Base-by-base conservation (phyloP, 2,113 vertebrate genomes). In the Oreocharis arfaki region DNA sequence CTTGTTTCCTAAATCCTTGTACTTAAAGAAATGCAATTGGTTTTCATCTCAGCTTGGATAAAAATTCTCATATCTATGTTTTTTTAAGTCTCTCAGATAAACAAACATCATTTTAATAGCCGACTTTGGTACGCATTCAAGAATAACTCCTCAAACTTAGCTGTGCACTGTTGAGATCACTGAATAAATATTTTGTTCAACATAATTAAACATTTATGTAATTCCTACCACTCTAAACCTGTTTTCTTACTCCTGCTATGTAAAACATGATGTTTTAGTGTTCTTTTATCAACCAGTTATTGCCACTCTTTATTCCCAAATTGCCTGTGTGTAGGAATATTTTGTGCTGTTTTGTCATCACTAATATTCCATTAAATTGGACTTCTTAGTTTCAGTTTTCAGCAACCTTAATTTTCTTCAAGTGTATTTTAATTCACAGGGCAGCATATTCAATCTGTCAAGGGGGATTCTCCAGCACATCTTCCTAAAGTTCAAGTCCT, bases 191-290 rank as follows among this genome's bases (percentile, higher is more conserved):
- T 94, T 97, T 92, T 84, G 55, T 77, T 96, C 69, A 96, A 88
- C 55, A 59, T 82, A 94, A 94, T 96, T 95, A 96, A 97, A 97
- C 59, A 97, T 97, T 95, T 93, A 96, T 91, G 69, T 70, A 95
- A 94, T 76, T 95, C 65, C 69, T 87, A 92, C 70, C 42, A 85
- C 61, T 94, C 83, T 94, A 95, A 96, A 79, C 86, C 49, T 94
- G 89, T 84, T 95, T 69, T 90, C 61, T 88, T 84, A 89, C 47
- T 95, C 88, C 94, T 94, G 90, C 90, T 94, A 88, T 44, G 71
- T 94, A 96, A 95, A 96, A 81, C 53, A 85, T 18, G 26, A 89
- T 84, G 84, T 73, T 94, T 89, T 77, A 76, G 47, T 41, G 39
- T 84, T 84, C 59, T 71, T 95, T 94, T 81, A 95, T 90, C 74